phyloP scores from a whole-genome alignment of 2,888 invertebrate genomes.

The Polyommatus iphigenia region DNA sequence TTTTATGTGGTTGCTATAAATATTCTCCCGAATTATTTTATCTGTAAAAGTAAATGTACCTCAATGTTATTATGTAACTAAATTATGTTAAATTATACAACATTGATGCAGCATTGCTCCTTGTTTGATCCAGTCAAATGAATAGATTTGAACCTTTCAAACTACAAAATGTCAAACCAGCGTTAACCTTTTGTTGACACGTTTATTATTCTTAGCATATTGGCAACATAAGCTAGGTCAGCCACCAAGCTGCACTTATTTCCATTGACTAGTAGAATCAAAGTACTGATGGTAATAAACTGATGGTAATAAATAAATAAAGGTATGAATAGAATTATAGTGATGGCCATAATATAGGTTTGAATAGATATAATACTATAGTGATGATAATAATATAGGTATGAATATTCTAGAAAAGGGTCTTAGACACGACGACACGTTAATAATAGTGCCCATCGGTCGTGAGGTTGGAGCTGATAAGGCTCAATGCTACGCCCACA shows the following conservation, averaged over 20 bases:
- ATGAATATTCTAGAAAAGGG: conserved; percentile 22
- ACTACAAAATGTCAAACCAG: too few relatives aligned
- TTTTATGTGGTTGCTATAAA: background rate
- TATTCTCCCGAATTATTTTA: background rate
- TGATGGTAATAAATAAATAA: too few relatives aligned
- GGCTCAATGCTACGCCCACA: conserved; percentile 12
- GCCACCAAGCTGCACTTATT: background rate
- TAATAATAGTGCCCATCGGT: conserved; percentile 23
- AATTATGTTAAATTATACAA: too few relatives aligned
- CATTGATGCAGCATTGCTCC: too few relatives aligned
- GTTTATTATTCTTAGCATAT: too few relatives aligned
- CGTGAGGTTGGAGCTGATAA: conserved; percentile 1
- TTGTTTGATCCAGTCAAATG: too few relatives aligned
- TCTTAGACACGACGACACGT: conserved; percentile 20
- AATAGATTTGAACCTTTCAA: too few relatives aligned
- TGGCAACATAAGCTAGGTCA: background rate
- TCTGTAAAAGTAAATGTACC: too few relatives aligned
- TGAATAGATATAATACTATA: background rate
- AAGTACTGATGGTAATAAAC: background rate
- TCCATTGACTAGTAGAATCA: background rate
- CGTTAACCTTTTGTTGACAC: too few relatives aligned
- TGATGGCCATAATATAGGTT: conserved; percentile 22
- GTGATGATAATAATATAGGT: background rate
- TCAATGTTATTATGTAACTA: too few relatives aligned
- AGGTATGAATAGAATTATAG: background rate